A percentile compares a stretch with the other conserved stretches of the same genome.
These are phyloP conservation scores for Alaudala cheleensis DNA, from an alignment of 2,113 vertebrate species.

Conservation along the genomic window DNA sequence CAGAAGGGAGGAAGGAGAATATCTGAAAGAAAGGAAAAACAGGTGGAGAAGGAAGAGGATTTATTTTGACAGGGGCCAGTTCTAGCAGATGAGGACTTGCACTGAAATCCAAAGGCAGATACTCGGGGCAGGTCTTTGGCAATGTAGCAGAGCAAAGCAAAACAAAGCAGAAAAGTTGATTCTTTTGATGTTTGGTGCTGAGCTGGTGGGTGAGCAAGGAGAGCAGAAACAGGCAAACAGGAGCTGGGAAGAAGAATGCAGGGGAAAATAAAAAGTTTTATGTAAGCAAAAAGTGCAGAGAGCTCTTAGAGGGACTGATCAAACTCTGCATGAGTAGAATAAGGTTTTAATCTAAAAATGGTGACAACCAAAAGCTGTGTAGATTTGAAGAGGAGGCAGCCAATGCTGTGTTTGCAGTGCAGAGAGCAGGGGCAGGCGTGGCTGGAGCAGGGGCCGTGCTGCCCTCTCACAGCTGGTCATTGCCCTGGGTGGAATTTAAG, in stretches of 20 bases:
- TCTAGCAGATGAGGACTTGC: not conserved
- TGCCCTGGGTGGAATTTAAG: not conserved
- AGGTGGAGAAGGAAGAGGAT: not conserved
- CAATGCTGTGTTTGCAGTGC: not conserved
- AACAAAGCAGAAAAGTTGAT: not conserved
- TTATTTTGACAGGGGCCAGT: not conserved
- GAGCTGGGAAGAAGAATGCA: not conserved
- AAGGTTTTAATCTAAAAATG: not conserved
- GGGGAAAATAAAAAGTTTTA: not conserved
- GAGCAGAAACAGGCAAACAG: not conserved
- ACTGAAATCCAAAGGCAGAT: not conserved
- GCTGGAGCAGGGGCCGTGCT: not conserved
- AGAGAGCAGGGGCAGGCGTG: not conserved
- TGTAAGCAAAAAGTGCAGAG: not conserved
- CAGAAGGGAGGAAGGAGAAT: not conserved
- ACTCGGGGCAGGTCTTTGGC: not conserved
- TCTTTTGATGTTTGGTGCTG: not conserved
- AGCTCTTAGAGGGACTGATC: not conserved
- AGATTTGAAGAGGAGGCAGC: not conserved
- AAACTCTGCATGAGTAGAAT: fast-evolving
- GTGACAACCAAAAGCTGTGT: not conserved
- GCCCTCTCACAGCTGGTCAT: not conserved
- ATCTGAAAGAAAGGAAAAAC: not conserved
- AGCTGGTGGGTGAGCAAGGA: not conserved
- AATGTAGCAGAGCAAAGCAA: not conserved